A percentile compares a stretch with the other conserved stretches of the same genome.
Conservation (phyloP, 2,113 vertebrate genomes). For the Azemiops feae region DNA sequence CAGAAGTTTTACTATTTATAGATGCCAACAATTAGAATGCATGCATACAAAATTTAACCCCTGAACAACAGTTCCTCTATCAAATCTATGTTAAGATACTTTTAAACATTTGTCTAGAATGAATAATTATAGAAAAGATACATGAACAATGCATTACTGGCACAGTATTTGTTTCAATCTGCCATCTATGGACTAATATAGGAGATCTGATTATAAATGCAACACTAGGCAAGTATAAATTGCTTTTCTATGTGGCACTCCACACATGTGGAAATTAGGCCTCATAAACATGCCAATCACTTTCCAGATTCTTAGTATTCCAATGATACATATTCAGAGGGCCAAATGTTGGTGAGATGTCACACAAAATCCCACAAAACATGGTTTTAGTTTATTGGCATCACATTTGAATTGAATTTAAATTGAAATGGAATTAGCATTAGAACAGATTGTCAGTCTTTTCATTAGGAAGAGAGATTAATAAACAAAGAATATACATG, state of each 20-base stretch:
- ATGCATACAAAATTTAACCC: background rate
- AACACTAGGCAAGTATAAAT: background rate
- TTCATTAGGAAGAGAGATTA: background rate
- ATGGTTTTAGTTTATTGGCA: background rate
- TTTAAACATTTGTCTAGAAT: background rate
- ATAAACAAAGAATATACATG: background rate
- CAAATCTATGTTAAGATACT: background rate
- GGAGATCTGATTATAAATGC: background rate
- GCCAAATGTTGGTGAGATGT: background rate
- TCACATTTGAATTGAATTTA: background rate
- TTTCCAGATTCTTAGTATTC: no score
- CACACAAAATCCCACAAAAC: background rate
- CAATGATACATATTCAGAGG: background rate
- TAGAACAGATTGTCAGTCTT: background rate
- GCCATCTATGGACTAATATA: background rate
- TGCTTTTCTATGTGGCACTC: background rate
- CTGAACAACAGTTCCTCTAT: background rate
- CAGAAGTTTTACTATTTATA: background rate
- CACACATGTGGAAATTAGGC: background rate
- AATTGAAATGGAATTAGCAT: background rate
- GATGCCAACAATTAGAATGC: background rate
- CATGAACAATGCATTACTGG: background rate
- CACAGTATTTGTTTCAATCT: background rate
- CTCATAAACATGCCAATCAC: background rate
- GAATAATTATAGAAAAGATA: background rate